Percentiles rank a stretch among this genome's conserved stretches.
Evolutionary conservation across 2,888 invertebrate species (phyloP).

Genomic region (Entomobrya proxima): DNA sequence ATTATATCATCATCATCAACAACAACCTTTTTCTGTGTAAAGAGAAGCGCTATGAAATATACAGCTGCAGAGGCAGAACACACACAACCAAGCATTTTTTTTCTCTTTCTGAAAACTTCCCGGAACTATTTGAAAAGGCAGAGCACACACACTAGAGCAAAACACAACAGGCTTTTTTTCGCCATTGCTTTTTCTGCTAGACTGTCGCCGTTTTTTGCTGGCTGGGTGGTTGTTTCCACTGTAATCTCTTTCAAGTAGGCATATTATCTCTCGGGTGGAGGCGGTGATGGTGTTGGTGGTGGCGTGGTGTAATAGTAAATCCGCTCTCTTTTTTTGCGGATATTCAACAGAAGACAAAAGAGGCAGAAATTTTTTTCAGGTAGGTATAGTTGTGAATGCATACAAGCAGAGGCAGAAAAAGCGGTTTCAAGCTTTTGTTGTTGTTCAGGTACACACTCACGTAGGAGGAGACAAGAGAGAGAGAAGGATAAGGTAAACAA

Average conservation of each 20-base stretch:
- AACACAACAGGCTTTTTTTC: conserved; percentile 37
- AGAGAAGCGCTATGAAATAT: background rate
- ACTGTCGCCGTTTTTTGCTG: background rate
- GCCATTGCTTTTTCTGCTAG: too few relatives aligned
- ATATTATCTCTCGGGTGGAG: background rate
- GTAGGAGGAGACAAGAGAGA: background rate
- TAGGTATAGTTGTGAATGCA: too few relatives aligned
- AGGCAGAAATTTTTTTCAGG: background rate
- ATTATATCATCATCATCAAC: conserved; percentile 36
- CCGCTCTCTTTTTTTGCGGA: conserved; percentile 23
- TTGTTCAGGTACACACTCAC: background rate
- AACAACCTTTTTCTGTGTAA: background rate
- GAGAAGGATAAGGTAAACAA: conserved; percentile 32
- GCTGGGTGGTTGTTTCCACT: background rate
- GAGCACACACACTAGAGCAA: background rate
- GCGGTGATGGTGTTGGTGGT: background rate
- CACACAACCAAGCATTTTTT: background rate
- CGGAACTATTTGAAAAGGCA: conserved; percentile 33
- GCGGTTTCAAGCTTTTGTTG: background rate
- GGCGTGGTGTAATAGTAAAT: conserved; percentile 6
- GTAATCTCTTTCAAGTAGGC: conserved; percentile 34
- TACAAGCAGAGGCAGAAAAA: background rate
- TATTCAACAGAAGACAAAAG: background rate
- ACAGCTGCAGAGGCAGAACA: background rate
- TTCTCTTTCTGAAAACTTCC: background rate